Percentiles rank a stretch among this genome's conserved stretches.
phyloP scores from a whole-genome alignment of 2,888 invertebrate genomes.

The Esperia sulphurella region DNA sequence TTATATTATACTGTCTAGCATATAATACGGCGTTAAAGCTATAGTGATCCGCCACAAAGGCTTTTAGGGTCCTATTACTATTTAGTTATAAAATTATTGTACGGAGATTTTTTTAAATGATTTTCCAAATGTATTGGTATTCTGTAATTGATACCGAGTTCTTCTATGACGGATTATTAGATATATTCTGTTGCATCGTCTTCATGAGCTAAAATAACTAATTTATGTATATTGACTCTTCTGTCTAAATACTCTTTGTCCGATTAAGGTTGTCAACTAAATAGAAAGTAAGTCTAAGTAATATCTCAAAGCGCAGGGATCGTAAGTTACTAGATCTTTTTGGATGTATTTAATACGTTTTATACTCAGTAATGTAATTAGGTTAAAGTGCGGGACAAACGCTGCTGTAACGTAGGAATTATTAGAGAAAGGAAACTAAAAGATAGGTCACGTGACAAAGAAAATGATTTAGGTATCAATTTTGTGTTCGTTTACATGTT shows the following conservation, averaged over 20 bases:
- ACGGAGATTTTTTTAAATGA: no score
- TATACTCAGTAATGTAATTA: conserved; percentile 70
- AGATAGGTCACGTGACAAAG: background rate
- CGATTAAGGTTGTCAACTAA: background rate
- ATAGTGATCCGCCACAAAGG: no score
- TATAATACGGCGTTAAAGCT: no score
- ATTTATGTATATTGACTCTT: no score
- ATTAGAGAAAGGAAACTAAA: conserved; percentile 29
- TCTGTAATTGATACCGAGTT: no score
- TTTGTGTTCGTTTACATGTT: background rate
- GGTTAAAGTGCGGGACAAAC: conserved; percentile 50
- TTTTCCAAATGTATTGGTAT: no score
- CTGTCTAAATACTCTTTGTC: background rate
- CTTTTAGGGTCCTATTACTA: no score
- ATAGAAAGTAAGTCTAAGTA: conserved; percentile 23
- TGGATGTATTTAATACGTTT: conserved; percentile 74
- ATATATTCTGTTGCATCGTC: no score
- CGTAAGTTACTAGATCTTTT: conserved; percentile 61
- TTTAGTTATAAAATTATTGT: no score
- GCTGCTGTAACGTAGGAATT: conserved; percentile 30
- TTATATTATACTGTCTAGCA: no score
- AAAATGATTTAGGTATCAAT: background rate
- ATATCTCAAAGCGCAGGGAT: conserved; percentile 45
- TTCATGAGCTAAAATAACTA: background rate
- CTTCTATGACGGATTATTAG: no score